Conservation (phyloP, 2,797 vertebrate genomes). For the Ptychobarbus kaznakovi region DNA sequence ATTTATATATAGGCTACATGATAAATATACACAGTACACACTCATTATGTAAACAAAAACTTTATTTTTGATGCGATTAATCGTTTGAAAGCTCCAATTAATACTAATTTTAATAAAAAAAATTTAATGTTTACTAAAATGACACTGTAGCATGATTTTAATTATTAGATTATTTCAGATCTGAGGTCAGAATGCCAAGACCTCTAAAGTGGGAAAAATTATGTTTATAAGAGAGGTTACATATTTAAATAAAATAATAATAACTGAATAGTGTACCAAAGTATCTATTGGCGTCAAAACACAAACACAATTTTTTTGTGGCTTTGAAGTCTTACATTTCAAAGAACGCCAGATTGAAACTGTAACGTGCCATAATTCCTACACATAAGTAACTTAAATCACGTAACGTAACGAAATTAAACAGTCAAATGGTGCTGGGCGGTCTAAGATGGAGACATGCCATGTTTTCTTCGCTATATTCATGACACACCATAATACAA, state of each 20-base stretch:
- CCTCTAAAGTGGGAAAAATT: background rate
- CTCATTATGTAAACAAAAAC: no score
- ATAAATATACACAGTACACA: no score
- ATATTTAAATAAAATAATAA: background rate
- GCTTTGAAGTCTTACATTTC: background rate
- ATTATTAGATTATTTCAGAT: background rate
- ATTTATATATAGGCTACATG: no score
- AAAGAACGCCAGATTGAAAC: fast-evolving
- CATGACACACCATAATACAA: background rate
- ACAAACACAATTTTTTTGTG: background rate
- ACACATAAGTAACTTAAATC: background rate
- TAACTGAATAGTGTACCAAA: background rate
- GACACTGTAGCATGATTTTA: background rate
- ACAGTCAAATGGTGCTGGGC: background rate
- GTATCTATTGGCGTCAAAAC: background rate
- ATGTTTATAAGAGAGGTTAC: background rate
- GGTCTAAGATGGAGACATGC: constrained; percentile 35
- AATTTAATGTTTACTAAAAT: background rate
- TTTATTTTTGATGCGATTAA: no score
- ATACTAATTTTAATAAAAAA: background rate
- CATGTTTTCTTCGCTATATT: background rate
- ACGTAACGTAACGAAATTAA: background rate
- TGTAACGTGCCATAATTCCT: background rate
- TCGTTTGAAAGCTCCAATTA: no score
- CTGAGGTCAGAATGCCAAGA: background rate